These are phyloP conservation scores for Parelbella ahira DNA, from an alignment of 2,888 invertebrate genomes.

Conservation along the genomic window DNA sequence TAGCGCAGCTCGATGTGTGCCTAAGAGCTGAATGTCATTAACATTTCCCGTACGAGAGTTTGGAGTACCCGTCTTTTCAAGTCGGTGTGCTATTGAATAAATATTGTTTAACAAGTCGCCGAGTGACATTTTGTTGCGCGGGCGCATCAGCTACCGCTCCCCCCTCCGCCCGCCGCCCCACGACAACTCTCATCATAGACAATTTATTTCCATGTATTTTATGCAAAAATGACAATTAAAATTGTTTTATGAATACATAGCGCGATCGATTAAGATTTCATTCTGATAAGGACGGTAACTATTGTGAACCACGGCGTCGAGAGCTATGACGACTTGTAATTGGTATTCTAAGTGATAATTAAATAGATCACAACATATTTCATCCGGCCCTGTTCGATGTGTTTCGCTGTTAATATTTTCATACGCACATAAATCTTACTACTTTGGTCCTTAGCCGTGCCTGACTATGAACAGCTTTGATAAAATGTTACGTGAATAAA, in stretches of 20 bases:
- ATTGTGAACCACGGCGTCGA: constrained; percentile 49
- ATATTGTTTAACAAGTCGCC: constrained; percentile 72
- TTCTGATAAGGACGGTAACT: constrained; percentile 63
- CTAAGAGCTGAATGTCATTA: constrained; percentile 73
- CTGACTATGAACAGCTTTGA: no score
- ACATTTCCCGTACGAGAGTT: constrained; percentile 67
- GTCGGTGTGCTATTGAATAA: constrained; percentile 68
- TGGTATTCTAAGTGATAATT: constrained; percentile 2
- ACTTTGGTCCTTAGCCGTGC: no score
- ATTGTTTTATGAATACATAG: constrained; percentile 69
- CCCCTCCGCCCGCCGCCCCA: constrained; percentile 54
- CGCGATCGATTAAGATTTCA: constrained; percentile 69
- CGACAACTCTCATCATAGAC: constrained; percentile 51
- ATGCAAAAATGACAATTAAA: constrained; percentile 74
- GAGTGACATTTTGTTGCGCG: constrained; percentile 69
- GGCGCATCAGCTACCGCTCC: constrained; percentile 38
- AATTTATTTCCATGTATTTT: constrained; percentile 64
- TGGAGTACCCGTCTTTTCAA: constrained; percentile 66
- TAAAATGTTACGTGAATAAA: no score
- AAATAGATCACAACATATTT: constrained; percentile 15
- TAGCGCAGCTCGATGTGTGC: constrained; percentile 46
- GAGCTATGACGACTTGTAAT: constrained; percentile 34
- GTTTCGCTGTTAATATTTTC: no score
- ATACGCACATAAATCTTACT: no score
- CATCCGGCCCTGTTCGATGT: background rate